Conservation (phyloP, 1,140 invertebrate genomes). For the Drosophila setifemur region DNA sequence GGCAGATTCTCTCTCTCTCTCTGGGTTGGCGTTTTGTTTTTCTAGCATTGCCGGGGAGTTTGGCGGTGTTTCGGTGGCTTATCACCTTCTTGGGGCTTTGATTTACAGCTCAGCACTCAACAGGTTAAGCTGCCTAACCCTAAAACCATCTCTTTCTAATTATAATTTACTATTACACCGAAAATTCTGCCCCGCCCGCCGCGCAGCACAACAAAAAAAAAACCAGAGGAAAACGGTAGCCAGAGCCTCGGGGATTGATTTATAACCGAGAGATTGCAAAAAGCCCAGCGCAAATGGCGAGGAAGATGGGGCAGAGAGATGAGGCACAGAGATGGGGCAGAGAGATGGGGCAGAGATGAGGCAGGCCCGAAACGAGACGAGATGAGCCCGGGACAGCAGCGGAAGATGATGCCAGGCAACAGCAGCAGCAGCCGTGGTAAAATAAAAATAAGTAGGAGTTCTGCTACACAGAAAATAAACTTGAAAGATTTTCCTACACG, state of each 20-base stretch:
- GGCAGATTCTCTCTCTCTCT: neutral
- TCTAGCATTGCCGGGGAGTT: conserved; percentile 53
- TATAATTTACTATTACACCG: conserved; percentile 57
- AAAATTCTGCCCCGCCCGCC: neutral
- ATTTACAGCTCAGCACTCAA: conserved; percentile 68
- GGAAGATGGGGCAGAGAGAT: conserved; percentile 17
- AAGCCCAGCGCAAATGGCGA: conserved; percentile 34
- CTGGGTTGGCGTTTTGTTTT: conserved; percentile 17
- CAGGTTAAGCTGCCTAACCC: conserved; percentile 44
- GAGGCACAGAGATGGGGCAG: too few relatives aligned
- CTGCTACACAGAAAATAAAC: neutral
- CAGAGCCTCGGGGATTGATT: conserved; percentile 63
- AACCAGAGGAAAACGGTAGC: conserved; percentile 62
- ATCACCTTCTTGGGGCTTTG: conserved; percentile 72
- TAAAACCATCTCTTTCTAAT: conserved; percentile 34
- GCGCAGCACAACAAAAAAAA: neutral
- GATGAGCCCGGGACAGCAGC: too few relatives aligned
- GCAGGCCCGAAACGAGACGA: too few relatives aligned
- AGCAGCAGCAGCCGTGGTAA: conserved; percentile 17
- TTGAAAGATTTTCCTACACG: too few relatives aligned
- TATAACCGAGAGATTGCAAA: conserved; percentile 68
- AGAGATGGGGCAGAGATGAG: too few relatives aligned
- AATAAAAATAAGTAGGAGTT: conserved; percentile 20
- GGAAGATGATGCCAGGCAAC: conserved; percentile 3
- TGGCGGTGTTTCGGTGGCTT: conserved; percentile 67